Percentiles rank a stretch among this genome's conserved stretches.
phyloP scores from a whole-genome alignment of 2,888 invertebrate species.

The Dasypolia templi region DNA sequence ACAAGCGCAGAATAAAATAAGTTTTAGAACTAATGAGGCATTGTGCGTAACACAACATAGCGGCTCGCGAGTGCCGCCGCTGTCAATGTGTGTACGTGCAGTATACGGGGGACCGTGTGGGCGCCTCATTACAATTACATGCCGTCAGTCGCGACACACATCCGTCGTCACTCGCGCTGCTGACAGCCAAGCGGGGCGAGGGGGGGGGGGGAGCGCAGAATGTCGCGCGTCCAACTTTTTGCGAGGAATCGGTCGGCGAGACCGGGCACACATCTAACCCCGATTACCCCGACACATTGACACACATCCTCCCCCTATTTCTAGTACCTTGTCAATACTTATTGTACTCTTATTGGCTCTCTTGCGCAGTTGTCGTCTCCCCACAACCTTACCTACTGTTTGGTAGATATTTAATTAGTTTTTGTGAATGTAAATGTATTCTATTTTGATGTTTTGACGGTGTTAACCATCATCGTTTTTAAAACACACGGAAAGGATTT shows the following conservation, averaged over 20 bases:
- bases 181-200: neutral
- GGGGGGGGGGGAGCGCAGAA: slow-evolving; percentile 19
- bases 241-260: slow-evolving; percentile 38
- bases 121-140: slow-evolving; percentile 73
- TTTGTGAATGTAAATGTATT: no score
- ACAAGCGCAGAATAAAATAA: neutral
- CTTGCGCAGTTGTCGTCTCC: neutral
- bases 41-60: slow-evolving; percentile 26
- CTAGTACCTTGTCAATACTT: neutral
- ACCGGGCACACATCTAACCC: slow-evolving; percentile 19
- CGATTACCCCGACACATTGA: slow-evolving; percentile 47
- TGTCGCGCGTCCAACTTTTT: slow-evolving; percentile 55
- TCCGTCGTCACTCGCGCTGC: neutral
- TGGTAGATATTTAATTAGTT: neutral
- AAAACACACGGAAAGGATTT: neutral
- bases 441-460: no score
- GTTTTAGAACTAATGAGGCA: slow-evolving; percentile 47
- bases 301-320: slow-evolving; percentile 31
- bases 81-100: neutral
- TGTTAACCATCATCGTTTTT: no score
- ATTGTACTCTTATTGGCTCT: neutral
- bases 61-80: neutral
- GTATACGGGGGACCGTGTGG: neutral
- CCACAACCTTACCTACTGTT: neutral
- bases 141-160: slow-evolving; percentile 69